These are phyloP conservation scores for Nyctereutes procyonoides DNA, from an alignment of 2,113 vertebrate genomes.

Conservation along the genomic window DNA sequence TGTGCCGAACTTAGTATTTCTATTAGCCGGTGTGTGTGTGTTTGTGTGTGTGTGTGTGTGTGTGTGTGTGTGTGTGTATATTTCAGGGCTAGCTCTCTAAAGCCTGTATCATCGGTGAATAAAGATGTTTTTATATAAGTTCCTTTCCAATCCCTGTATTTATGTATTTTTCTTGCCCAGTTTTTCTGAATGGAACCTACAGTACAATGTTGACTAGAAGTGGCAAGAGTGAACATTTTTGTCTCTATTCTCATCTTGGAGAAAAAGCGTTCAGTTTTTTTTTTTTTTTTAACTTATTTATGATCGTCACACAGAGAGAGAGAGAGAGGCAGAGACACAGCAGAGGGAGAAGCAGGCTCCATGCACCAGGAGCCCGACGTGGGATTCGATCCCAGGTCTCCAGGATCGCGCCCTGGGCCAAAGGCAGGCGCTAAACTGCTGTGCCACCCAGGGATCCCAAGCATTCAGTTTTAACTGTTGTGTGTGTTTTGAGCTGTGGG, in stretches of 20 bases:
- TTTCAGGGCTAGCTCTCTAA: background rate
- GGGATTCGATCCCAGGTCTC: too few relatives aligned
- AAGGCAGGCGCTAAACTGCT: too few relatives aligned
- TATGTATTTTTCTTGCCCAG: background rate
- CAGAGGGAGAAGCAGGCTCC: too few relatives aligned
- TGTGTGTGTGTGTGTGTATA: background rate
- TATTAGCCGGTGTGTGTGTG: background rate
- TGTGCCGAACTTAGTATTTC: background rate
- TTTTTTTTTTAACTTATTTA: too few relatives aligned
- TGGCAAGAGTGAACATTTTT: background rate
- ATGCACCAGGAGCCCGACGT: too few relatives aligned
- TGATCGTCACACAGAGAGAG: too few relatives aligned
- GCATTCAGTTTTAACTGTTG: background rate
- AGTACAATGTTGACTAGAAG: background rate
- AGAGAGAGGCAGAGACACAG: too few relatives aligned
- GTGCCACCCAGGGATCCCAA: background rate
- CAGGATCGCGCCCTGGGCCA: too few relatives aligned
- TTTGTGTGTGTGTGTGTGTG: background rate
- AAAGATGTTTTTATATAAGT: background rate
- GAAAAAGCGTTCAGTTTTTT: background rate
- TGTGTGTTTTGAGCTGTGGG: background rate
- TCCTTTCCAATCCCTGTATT: background rate
- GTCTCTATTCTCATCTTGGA: background rate
- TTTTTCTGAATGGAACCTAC: background rate
- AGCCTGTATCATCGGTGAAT: background rate